Percentiles rank a stretch among this genome's conserved stretches.
These are phyloP conservation scores for Rana temporaria DNA, from an alignment of 2,113 vertebrate species.

Conservation along the genomic window DNA sequence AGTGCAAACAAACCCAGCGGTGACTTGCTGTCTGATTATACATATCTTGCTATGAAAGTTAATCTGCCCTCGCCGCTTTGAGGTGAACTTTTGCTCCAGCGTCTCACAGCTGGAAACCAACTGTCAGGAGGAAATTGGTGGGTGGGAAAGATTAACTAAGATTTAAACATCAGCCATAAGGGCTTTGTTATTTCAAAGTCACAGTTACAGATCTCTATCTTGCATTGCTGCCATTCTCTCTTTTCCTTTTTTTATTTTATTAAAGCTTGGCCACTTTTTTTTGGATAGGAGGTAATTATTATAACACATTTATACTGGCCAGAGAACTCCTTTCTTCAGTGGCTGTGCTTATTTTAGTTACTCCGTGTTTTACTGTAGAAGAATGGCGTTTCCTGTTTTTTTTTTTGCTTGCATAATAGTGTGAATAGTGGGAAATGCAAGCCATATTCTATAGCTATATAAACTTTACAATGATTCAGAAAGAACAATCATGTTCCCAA, in stretches of 20 bases:
- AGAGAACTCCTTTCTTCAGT: conserved; percentile 45
- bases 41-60: conserved; percentile 62
- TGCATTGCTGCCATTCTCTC: conserved; percentile 47
- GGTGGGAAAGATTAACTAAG: conserved; percentile 70
- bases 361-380: conserved; percentile 57
- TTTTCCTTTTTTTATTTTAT: conserved; percentile 41
- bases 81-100: conserved; percentile 65
- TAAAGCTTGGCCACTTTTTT: conserved; percentile 59
- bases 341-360: conserved; percentile 62
- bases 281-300: conserved; percentile 22
- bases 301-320: conserved; percentile 7
- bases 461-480: neutral
- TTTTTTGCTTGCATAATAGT: conserved; percentile 44
- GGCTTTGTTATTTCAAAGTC: conserved; percentile 70
- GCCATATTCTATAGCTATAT: neutral
- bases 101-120: conserved; percentile 62
- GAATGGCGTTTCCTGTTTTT: conserved; percentile 68
- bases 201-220: conserved; percentile 61
- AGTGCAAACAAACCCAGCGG: conserved; percentile 42
- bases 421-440: neutral
- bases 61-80: conserved; percentile 65
- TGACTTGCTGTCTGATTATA: conserved; percentile 18
- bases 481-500: neutral
- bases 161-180: conserved; percentile 66
- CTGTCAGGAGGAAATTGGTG: conserved; percentile 71